These are phyloP conservation scores for Disparrhopalites patrizii DNA, from an alignment of 2,888 invertebrate genomes.

Conservation along the genomic window DNA sequence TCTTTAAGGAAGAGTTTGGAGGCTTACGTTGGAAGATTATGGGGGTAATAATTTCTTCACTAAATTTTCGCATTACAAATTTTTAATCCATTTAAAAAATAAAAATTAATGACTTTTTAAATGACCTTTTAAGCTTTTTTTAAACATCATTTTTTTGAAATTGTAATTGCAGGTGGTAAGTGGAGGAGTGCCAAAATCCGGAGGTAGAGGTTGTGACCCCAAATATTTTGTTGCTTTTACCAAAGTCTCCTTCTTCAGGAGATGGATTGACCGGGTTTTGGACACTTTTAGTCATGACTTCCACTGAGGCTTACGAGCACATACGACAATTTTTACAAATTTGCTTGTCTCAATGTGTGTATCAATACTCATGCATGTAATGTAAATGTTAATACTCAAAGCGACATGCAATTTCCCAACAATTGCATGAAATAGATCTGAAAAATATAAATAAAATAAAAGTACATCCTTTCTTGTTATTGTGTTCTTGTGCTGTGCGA, in stretches of 20 bases:
- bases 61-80: neutral
- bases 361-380: too few species aligned
- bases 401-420: too few species aligned
- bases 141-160: neutral
- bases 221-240: slow-evolving; percentile 30
- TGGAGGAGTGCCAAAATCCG: slow-evolving; percentile 29
- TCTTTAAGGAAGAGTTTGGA: neutral
- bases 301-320: too few species aligned
- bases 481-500: too few species aligned
- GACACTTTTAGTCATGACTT: slow-evolving; percentile 5
- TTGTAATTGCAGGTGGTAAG: slow-evolving; percentile 18
- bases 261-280: slow-evolving; percentile 26
- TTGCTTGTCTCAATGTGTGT: too few species aligned
- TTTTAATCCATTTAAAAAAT: too few species aligned
- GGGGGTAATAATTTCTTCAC: slow-evolving; percentile 12
- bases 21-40: slow-evolving; percentile 18
- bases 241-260: slow-evolving; percentile 18
- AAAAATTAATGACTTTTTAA: neutral
- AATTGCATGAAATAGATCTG: too few species aligned
- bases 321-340: too few species aligned
- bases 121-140: neutral
- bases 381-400: too few species aligned
- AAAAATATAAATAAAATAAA: too few species aligned
- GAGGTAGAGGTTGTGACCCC: slow-evolving; percentile 28
- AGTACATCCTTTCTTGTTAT: too few species aligned